These are phyloP conservation scores for Drosophila nr. perissopoda DNA, from an alignment of 2,888 invertebrate species.

Conservation along the genomic window DNA sequence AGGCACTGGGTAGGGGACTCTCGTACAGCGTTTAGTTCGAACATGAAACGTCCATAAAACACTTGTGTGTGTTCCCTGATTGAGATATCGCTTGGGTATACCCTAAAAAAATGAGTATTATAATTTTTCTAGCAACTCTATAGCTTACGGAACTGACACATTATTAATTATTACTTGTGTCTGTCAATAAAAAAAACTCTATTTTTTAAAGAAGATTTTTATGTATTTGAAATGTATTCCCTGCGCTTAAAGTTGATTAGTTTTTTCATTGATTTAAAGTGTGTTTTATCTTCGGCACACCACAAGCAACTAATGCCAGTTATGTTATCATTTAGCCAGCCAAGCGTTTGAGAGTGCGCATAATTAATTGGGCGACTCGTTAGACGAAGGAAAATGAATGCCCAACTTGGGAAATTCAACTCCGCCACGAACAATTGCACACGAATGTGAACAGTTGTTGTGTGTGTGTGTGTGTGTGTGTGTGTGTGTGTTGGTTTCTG, in stretches of 20 bases:
- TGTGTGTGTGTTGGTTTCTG: constrained; percentile 23
- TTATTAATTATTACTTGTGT: background rate
- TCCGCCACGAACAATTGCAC: constrained; percentile 43
- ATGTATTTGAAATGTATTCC: background rate
- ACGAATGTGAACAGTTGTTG: constrained; percentile 53
- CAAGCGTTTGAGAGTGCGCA: constrained; percentile 59
- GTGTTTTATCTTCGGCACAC: constrained; percentile 1
- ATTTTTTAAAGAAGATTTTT: background rate
- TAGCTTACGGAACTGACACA: background rate
- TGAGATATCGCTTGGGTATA: constrained; percentile 27
- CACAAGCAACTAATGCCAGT: background rate
- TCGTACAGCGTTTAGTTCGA: constrained; percentile 38
- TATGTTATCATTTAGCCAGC: constrained; percentile 53
- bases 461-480: constrained; percentile 4
- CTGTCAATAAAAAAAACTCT: background rate
- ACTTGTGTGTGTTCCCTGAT: constrained; percentile 41
- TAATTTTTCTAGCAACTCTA: background rate
- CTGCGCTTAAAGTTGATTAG: accelerated
- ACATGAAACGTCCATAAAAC: constrained; percentile 63
- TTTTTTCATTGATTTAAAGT: background rate
- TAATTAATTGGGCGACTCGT: constrained; percentile 60
- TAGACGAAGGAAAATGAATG: constrained; percentile 32
- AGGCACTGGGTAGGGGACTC: constrained; percentile 26
- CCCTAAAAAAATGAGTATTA: background rate
- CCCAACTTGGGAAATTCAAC: constrained; percentile 35